Percentiles rank a stretch among this genome's conserved stretches.
Evolutionary conservation across 2,797 vertebrate species (phyloP).

Genomic region (Sebastes iracundus): DNA sequence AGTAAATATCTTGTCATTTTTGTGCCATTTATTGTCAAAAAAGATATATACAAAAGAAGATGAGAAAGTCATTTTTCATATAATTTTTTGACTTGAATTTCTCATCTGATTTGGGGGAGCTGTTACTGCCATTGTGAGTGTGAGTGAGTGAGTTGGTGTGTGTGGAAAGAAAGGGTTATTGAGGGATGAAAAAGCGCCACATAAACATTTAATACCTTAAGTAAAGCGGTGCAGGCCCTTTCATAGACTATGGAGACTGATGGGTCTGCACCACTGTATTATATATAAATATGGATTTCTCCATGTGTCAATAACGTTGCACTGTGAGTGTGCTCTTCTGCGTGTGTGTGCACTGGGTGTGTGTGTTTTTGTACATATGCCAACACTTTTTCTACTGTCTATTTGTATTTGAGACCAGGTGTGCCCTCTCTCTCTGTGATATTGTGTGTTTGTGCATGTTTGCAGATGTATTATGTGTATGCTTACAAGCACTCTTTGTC

Average conservation of each 20-base stretch:
- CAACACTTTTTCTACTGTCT: slow-evolving; percentile 7
- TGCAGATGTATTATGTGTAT: background rate
- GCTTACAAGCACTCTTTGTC: background rate
- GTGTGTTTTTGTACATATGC: slow-evolving; percentile 22
- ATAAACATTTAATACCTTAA: slow-evolving; percentile 84
- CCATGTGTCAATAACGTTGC: slow-evolving; percentile 74
- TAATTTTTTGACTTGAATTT: slow-evolving; percentile 12
- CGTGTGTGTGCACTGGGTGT: background rate
- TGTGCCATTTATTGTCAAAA: background rate
- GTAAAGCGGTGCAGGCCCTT: slow-evolving; percentile 72
- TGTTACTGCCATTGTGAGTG: slow-evolving; percentile 6
- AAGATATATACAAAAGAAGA: background rate
- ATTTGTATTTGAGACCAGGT: slow-evolving; percentile 29
- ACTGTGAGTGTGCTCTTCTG: slow-evolving; percentile 28
- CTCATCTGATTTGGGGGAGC: slow-evolving; percentile 14
- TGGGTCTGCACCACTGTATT: slow-evolving; percentile 76
- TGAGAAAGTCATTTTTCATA: background rate
- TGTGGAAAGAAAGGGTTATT: slow-evolving; percentile 33
- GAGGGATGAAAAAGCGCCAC: slow-evolving; percentile 67
- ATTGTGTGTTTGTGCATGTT: background rate
- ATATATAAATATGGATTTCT: slow-evolving; percentile 80
- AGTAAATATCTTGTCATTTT: background rate
- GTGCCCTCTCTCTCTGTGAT: background rate
- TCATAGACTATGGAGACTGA: slow-evolving; percentile 68
- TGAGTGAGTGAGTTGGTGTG: background rate